A percentile compares a stretch with the other conserved stretches of the same genome.
Evolutionary conservation across 2,797 vertebrate genomes (phyloP).

Genomic region (Percopsis omiscomaycus): DNA sequence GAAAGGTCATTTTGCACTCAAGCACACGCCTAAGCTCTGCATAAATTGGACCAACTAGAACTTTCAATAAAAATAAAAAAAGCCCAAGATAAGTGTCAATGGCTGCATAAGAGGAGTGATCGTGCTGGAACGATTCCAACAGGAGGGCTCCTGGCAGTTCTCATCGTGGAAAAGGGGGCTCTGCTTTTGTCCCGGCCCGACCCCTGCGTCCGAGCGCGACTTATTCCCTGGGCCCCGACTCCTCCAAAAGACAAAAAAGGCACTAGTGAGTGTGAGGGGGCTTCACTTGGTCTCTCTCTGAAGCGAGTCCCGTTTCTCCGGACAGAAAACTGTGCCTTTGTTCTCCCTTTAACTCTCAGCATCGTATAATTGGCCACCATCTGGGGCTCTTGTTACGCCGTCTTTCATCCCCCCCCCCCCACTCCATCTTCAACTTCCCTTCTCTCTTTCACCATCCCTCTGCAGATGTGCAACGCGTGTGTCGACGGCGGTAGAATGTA

Average conservation of each 20-base stretch:
- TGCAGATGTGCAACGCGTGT: constrained; percentile 49
- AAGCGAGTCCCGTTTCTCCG: constrained; percentile 60
- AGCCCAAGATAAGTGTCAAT: not conserved
- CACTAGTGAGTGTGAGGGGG: constrained; percentile 30
- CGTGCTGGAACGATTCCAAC: too few relatives aligned
- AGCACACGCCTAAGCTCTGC: not conserved
- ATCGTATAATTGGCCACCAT: constrained; percentile 70
- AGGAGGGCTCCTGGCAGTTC: not conserved
- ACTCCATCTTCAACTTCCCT: not conserved
- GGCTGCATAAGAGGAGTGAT: not conserved
- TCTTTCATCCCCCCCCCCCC: constrained; percentile 15
- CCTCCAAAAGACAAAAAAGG: constrained; percentile 40
- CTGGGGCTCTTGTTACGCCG: constrained; percentile 58
- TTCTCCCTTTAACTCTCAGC: constrained; percentile 66
- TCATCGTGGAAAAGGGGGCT: not conserved
- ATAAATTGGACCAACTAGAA: not conserved
- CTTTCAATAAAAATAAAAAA: not conserved
- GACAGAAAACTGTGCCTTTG: constrained; percentile 67
- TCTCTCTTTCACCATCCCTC: constrained; percentile 11
- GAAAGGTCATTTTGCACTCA: too few relatives aligned
- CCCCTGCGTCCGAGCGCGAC: constrained; percentile 12
- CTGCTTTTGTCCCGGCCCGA: not conserved
- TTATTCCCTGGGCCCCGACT: constrained; percentile 53
- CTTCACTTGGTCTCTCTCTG: constrained; percentile 52
- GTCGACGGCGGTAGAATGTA: constrained; percentile 53